Evolutionary conservation across 2,797 vertebrate species (phyloP).

Genomic region (Myiothlypis coronata): DNA sequence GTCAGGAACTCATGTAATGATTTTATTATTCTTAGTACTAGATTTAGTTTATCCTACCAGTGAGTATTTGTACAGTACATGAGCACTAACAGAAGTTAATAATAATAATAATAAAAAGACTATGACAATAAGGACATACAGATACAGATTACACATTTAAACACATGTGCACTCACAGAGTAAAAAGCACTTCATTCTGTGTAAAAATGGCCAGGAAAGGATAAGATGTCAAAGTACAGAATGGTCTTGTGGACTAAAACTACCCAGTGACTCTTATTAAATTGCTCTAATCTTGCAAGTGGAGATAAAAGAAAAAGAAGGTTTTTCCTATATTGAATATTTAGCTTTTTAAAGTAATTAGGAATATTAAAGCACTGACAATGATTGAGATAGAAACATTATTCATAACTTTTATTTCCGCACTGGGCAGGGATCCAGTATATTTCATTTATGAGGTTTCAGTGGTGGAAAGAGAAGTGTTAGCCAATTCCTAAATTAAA

Average conservation of each 20-base stretch:
- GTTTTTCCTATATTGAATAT: constrained; percentile 77
- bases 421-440: constrained; percentile 90
- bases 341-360: constrained; percentile 87
- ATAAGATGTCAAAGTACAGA: constrained; percentile 26
- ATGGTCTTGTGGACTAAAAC: background rate
- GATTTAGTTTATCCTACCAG: background rate
- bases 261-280: constrained; percentile 64
- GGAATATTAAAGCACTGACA: constrained; percentile 92
- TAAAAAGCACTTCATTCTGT: background rate
- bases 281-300: constrained; percentile 69
- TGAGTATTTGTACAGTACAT: background rate
- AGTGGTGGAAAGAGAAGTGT: constrained; percentile 86
- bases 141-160: background rate
- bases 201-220: background rate
- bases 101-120: background rate
- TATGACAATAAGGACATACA: background rate
- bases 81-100: background rate
- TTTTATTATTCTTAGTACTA: background rate
- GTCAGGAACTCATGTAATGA: background rate
- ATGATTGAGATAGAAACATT: constrained; percentile 95
- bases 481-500: constrained; percentile 99
- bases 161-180: background rate
- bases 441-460: constrained; percentile 97
- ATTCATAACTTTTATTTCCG: constrained; percentile 99
- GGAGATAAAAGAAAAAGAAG: constrained; percentile 72